phyloP scores from a whole-genome alignment of 2,888 invertebrate species.

The Drosophila borborema region DNA sequence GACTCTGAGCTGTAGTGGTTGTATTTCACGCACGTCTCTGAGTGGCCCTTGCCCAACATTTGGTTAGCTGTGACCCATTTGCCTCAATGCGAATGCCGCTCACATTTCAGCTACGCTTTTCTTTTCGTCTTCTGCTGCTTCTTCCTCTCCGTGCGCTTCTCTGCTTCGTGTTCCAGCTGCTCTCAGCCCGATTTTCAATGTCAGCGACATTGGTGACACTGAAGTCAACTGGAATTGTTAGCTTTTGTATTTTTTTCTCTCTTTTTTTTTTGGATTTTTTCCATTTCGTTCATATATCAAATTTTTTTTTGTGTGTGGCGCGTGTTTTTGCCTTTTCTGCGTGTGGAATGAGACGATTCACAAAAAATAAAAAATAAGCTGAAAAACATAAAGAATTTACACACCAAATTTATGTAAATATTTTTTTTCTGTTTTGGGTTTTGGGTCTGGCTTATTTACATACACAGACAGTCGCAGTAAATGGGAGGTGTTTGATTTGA shows the following conservation, averaged over 20 bases:
- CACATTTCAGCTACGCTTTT: conserved; percentile 59
- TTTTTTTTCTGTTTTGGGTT: conserved; percentile 52
- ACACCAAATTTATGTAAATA: conserved; percentile 24
- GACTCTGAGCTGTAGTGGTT: neutral
- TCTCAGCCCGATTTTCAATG: conserved; percentile 65
- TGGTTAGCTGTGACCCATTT: conserved; percentile 66
- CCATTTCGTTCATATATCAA: conserved; percentile 8
- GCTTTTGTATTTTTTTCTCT: conserved; percentile 23
- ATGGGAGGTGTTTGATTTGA: conserved; percentile 35
- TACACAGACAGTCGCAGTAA: conserved; percentile 45
- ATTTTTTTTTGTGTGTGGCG: conserved; percentile 33
- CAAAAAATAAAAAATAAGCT: conserved; percentile 11
- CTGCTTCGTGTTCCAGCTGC: conserved; percentile 35
- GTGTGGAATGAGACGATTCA: conserved; percentile 10
- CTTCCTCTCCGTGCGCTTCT: neutral
- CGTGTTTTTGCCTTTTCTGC: conserved; percentile 57
- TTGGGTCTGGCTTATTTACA: conserved; percentile 46
- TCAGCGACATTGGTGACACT: conserved; percentile 67
- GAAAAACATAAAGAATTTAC: conserved; percentile 9
- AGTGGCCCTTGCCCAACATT: conserved; percentile 72
- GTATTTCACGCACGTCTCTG: conserved; percentile 66
- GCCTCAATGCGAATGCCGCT: conserved; percentile 69
- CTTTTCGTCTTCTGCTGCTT: conserved; percentile 8
- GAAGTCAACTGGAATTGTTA: conserved; percentile 59
- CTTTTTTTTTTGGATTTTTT: conserved; percentile 10